Percentiles rank a stretch among this genome's conserved stretches.
These are phyloP conservation scores for Sminthurides aquaticus DNA, from an alignment of 2,888 invertebrate genomes.

Conservation along the genomic window DNA sequence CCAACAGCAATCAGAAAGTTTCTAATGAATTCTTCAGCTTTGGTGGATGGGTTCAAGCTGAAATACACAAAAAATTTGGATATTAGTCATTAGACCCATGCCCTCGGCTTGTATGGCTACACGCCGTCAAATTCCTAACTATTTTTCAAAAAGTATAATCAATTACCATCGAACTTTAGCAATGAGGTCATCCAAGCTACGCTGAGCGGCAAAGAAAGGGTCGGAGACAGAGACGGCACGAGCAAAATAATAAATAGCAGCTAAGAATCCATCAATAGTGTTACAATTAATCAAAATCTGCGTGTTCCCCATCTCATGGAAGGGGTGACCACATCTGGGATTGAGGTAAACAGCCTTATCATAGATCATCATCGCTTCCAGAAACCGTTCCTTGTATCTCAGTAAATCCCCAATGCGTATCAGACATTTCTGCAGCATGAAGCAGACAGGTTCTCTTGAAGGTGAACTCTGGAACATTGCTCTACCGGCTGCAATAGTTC, in stretches of 20 bases:
- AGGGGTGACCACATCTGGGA: constrained; percentile 75
- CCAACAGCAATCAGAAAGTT: constrained; percentile 21
- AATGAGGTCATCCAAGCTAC: constrained; percentile 55
- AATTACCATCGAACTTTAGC: not conserved
- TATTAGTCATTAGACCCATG: too few species aligned
- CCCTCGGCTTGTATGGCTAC: too few species aligned
- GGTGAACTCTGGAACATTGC: constrained; percentile 20
- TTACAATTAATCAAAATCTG: constrained; percentile 66
- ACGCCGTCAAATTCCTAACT: too few species aligned
- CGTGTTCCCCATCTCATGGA: constrained; percentile 64
- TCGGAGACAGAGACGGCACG: constrained; percentile 73
- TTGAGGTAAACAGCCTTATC: constrained; percentile 48
- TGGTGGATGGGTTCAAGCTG: constrained; percentile 1
- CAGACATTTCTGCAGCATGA: constrained; percentile 80
- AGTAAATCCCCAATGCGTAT: constrained; percentile 82
- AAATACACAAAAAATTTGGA: too few species aligned
- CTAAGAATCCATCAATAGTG: constrained; percentile 64
- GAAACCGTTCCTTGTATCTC: constrained; percentile 69
- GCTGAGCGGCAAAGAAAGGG: constrained; percentile 74
- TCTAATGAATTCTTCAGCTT: constrained; percentile 22
- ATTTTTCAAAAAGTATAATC: too few species aligned
- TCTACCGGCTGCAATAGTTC: constrained; percentile 29
- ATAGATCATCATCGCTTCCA: constrained; percentile 75
- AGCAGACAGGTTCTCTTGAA: constrained; percentile 50
- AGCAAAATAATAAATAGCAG: constrained; percentile 78